phyloP scores from a whole-genome alignment of 92 coral and sea anemone genomes.

The Epizoanthus rinbou region DNA sequence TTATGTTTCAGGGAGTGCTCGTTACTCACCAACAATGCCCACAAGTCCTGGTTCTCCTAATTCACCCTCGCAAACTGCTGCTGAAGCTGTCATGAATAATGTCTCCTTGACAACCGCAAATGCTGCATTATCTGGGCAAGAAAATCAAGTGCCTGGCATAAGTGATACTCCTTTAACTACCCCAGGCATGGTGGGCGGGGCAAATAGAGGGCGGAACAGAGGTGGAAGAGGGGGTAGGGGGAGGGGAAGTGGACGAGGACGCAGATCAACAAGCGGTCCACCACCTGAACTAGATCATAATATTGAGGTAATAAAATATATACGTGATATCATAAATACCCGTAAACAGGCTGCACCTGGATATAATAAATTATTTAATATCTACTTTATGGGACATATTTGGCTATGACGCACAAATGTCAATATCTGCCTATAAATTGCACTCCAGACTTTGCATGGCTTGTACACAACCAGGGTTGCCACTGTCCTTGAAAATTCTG shows the following conservation, averaged over 20 bases:
- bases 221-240: conserved; percentile 97
- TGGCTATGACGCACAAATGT: no score
- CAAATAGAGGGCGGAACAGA: conserved; percentile 84
- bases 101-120: conserved; percentile 60
- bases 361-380: no score
- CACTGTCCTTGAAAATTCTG: no score
- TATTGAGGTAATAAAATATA: conserved; percentile 70
- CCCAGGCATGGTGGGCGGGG: conserved; percentile 68
- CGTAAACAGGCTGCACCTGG: no score
- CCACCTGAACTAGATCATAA: conserved; percentile 96
- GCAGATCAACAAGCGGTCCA: conserved; percentile 95
- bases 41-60: conserved; percentile 89
- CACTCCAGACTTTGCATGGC: no score
- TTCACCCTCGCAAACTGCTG: conserved; percentile 73
- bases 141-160: conserved; percentile 68
- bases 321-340: not conserved
- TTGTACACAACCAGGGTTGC: no score
- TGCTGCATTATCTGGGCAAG: conserved; percentile 69
- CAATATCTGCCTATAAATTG: no score
- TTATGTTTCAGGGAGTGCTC: conserved; percentile 63
- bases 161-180: conserved; percentile 57
- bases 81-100: conserved; percentile 73
- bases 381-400: no score
- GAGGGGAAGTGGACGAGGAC: conserved; percentile 88
- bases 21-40: conserved; percentile 90